phyloP scores from a whole-genome alignment of 1,140 invertebrate genomes.

The Gryon sp. region DNA sequence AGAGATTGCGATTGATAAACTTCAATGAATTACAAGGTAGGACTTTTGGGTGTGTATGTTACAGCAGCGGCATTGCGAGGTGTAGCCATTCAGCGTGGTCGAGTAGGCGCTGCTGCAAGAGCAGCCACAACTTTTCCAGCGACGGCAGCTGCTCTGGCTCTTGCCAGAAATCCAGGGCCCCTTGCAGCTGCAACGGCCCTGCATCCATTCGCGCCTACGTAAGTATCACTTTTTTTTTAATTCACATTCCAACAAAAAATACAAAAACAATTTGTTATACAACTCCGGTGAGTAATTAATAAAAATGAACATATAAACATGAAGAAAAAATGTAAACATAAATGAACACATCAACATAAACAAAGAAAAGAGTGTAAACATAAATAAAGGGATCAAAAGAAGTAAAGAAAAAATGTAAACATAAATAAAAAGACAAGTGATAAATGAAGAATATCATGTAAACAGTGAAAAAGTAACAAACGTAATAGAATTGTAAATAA shows the following conservation, averaged over 20 bases:
- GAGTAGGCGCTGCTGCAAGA: conserved; percentile 81
- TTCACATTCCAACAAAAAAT: neutral
- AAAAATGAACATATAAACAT: no score
- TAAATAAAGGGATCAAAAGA: no score
- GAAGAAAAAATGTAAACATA: no score
- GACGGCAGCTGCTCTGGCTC: conserved; percentile 84
- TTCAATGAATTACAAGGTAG: conserved; percentile 68
- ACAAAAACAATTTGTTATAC: no score
- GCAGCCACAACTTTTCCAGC: conserved; percentile 83
- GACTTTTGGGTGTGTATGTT: conserved; percentile 72
- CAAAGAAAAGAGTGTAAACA: no score
- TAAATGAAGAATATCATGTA: no score
- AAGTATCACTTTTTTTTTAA: conserved; percentile 80
- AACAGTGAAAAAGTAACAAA: no score
- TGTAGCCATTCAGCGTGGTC: conserved; percentile 85
- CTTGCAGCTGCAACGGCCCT: conserved; percentile 86
- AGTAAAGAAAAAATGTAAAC: no score
- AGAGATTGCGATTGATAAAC: conserved; percentile 22
- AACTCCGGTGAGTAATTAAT: no score
- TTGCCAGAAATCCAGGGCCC: conserved; percentile 86
- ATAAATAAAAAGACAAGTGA: no score
- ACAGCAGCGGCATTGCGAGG: conserved; percentile 83
- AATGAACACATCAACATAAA: no score
- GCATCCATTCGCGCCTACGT: conserved; percentile 89
- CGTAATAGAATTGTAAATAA: no score